Evolutionary conservation across 2,888 invertebrate species (phyloP), one percentile per base, ranked within the genome.

Genomic region (Erynnis tages): DNA sequence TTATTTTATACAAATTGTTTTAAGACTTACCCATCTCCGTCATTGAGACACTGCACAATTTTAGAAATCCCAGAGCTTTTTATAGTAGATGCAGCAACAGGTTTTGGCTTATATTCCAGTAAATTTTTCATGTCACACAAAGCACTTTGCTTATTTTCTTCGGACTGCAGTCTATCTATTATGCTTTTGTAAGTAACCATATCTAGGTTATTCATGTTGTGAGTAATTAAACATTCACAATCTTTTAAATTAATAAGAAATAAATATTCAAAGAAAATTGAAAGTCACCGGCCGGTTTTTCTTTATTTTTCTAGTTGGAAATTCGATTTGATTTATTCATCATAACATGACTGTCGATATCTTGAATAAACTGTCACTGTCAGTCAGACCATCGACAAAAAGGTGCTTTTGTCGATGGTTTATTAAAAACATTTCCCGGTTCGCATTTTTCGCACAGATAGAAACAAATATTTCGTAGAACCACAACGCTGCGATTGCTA

Each of bases 21-120:
- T 21, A 21, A 16, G 17, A 38, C 5, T 57, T 73, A 84, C 84
- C 75, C 76, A 59, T 82, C 72, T 29, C 64, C 37, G 47, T 85
- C 89, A 67, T 93, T 92, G 23, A 94, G 76, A 63, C 94, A 94
- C 32, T 93, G 91, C 54, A 93, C 91, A 49, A 94, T 89, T 61
- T 91, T 82, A 0, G 92, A 84, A 48, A 93, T 85, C 58, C 91
- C 91, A 11, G 91, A 73, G 62, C 71, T 63, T 61, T 66, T 69
- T 21, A 89, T 75, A 5, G 71, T 68, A 8, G 57, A 57, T 3
- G 63, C 61, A 41, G 74, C 78, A 61, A 84, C 81, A 37, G 63
- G 62, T 4, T 76, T 62, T 38, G 83, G 72, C 57, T 82, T 83
- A 40, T 62, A 67, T 7, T 64, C 58, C 23, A 88, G 55, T 32